Evolutionary conservation across 2,113 vertebrate species (phyloP), one percentile per base, ranked within the genome.

Genomic region (Phalacrocorax aristotelis): DNA sequence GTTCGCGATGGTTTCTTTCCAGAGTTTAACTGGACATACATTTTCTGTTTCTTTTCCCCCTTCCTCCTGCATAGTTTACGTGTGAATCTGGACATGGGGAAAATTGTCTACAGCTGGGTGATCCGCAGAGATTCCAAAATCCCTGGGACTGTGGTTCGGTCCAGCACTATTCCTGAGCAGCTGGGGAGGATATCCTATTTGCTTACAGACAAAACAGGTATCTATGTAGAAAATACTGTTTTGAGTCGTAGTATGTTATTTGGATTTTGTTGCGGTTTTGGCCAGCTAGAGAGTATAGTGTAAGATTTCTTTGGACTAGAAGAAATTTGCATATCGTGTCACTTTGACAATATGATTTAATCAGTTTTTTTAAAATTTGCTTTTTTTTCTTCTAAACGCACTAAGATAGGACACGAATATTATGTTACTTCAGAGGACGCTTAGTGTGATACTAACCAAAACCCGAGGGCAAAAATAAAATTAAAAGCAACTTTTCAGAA

Each of bases 101-200:
- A 99, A 97, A 99, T 99, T 77, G 99, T 99, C 83, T 99, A 99
- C 97, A 99, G 99, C 91, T 99, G 99, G 99, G 99, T 99, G 98
- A 99, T 99, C 86, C 99, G 99, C 60, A 98, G 98, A 89, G 99
- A 99, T 93, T 99, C 99, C 15, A 99, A 99, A 96, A 99, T 99
- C 90, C 99, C 99, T 0, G 99, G 99, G 20, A 99, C 99, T 0
- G 99, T 99, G 95, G 99, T 99, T 40, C 98, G 99, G 22, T 99
- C 99, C 40, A 99, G 99, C 97, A 99, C 99, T 16, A 99, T 99
- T 87, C 99, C 99, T 0, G 99, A 99, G 88, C 99, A 99, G 96
- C 98, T 99, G 46, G 99, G 99, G 32, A 98, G 99, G 76, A 99
- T 99, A 97, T 99, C 99, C 27, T 99, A 99, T 94, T 96, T 99